Evolutionary conservation across 2,113 vertebrate species (phyloP), one percentile per base, ranked within the genome.

Genomic region (Proterorhinus semilunaris): DNA sequence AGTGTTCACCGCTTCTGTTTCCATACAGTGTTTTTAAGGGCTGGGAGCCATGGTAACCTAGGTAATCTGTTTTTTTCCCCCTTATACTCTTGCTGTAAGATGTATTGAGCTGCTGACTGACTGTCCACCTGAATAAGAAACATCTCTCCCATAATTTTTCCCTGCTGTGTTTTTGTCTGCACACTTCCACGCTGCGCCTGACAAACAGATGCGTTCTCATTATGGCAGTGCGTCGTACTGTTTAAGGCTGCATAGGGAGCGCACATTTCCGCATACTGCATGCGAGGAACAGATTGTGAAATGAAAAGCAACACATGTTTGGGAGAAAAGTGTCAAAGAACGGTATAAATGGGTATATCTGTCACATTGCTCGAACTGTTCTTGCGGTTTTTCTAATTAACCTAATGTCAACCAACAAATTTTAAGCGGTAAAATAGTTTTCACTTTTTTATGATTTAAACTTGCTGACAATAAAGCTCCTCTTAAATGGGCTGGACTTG

Each of bases 111-210:
- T 55, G 58, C 52, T 66, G 55, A 69, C 75, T 72, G 88, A 75
- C 75, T 87, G 78, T 79, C 80, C 70, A 86, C 68, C 71, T 71
- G 68, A 90, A 90, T 86, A 90, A 86, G 72, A 85, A 87, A 70
- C 68, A 66, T 80, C 74, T 87, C 78, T 84, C 71, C 70, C 78
- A 83, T 79, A 67, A 71, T 53, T 81, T 58, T 9, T 70, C 59
- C 21, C 62, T 66, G 66, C 63, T 71, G 70, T 76, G 69, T 81
- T 45, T 36, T 58, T 75, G 66, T 74, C 47, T 68, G 7, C 82
- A 47, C 46, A 27, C 81, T 84, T 77, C 42, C 43, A 45, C 1
- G 2, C 13, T 11, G 21, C 54, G 17, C 58, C 67, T 45, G 51
- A 65, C 49, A 71, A 70, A 62, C 58, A 55, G 72, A 61, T 66